Evolutionary conservation across 2,888 invertebrate genomes (phyloP).

Genomic region (Melanophora roralis): DNA sequence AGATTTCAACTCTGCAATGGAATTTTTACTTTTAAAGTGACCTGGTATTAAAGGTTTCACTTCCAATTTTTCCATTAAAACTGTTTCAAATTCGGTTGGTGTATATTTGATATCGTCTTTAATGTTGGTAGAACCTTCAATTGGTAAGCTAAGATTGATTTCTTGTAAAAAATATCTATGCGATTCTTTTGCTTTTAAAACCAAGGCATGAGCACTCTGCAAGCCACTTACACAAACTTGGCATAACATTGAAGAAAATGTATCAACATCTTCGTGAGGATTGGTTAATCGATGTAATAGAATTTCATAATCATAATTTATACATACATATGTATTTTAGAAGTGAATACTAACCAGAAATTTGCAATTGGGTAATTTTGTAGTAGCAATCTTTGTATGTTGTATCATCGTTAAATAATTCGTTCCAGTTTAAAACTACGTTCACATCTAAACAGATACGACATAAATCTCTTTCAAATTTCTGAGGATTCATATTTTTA

Average conservation of each 20-base stretch:
- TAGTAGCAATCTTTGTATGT: constrained; percentile 50
- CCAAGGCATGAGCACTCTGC: constrained; percentile 13
- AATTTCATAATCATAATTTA: no score
- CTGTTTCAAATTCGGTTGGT: constrained; percentile 30
- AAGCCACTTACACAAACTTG: constrained; percentile 32
- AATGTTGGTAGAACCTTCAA: neutral
- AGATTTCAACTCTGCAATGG: neutral
- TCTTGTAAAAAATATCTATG: constrained; percentile 23
- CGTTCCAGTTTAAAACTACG: constrained; percentile 32
- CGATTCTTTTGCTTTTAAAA: constrained; percentile 36
- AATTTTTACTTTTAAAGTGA: neutral
- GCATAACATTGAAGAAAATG: constrained; percentile 36
- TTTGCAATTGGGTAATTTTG: constrained; percentile 39
- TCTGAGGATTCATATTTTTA: neutral
- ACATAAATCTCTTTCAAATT: constrained; percentile 18
- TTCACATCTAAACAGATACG: constrained; percentile 33
- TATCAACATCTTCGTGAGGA: constrained; percentile 32
- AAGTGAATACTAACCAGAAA: constrained; percentile 28
- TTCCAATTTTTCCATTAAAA: constrained; percentile 29
- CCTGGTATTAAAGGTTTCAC: neutral
- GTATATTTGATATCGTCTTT: constrained; percentile 15
- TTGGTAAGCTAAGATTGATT: neutral
- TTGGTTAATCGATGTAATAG: no score
- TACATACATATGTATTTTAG: neutral
- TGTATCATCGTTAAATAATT: neutral